Conservation (phyloP, 2,113 vertebrate species). For the Condylura cristata region DNA sequence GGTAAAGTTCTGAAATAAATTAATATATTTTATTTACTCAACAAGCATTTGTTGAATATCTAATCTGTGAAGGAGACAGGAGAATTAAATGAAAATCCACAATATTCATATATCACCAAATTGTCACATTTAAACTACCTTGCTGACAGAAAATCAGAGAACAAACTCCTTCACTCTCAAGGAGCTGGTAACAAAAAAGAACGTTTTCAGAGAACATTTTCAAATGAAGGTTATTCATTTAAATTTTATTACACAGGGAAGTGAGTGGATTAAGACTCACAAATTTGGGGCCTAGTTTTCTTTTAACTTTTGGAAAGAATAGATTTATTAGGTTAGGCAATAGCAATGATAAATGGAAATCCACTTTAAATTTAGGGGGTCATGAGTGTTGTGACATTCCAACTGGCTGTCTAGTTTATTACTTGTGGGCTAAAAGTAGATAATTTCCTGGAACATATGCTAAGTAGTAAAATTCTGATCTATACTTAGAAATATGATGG, state of each 20-base stretch:
- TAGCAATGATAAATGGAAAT: constrained; percentile 31
- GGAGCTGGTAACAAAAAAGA: constrained; percentile 40
- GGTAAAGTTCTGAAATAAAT: constrained; percentile 55
- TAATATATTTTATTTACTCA: constrained; percentile 31
- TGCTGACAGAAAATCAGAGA: constrained; percentile 55
- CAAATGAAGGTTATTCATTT: constrained; percentile 41
- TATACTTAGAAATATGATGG: constrained; percentile 36
- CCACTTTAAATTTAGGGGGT: constrained; percentile 36
- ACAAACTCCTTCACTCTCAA: background rate
- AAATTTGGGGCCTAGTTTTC: constrained; percentile 42
- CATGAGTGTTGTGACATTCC: background rate
- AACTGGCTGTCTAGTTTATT: constrained; percentile 22
- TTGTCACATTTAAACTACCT: constrained; percentile 24
- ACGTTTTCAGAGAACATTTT: constrained; percentile 31
- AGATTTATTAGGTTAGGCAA: constrained; percentile 35
- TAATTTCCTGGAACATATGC: constrained; percentile 18
- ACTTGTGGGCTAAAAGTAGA: constrained; percentile 39
- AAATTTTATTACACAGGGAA: constrained; percentile 36
- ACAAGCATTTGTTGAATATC: constrained; percentile 26
- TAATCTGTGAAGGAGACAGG: constrained; percentile 2
- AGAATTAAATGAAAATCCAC: constrained; percentile 40
- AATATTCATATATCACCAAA: constrained; percentile 39
- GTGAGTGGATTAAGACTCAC: background rate
- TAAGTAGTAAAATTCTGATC: constrained; percentile 34
- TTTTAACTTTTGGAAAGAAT: constrained; percentile 41